Conservation (phyloP, 1,140 invertebrate genomes). For the Leptestheria dahalacensis region DNA sequence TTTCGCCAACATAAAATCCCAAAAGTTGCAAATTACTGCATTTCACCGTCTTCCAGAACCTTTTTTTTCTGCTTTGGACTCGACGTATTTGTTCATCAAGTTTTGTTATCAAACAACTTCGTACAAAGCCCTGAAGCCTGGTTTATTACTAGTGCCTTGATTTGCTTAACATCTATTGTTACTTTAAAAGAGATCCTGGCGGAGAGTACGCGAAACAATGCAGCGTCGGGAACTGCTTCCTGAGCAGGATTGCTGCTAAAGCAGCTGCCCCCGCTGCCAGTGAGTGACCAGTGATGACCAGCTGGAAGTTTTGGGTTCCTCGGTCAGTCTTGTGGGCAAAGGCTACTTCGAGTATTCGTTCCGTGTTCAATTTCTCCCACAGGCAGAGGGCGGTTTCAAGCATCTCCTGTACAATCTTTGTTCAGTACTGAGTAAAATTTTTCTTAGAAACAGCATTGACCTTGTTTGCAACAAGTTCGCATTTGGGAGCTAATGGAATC, state of each 20-base stretch:
- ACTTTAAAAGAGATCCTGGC: constrained; percentile 68
- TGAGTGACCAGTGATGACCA: constrained; percentile 73
- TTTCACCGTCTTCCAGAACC: no score
- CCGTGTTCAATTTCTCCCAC: constrained; percentile 55
- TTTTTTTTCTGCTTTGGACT: no score
- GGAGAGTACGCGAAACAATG: constrained; percentile 73
- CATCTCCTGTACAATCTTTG: constrained; percentile 67
- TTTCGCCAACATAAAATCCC: no score
- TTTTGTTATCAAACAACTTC: no score
- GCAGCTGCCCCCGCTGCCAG: constrained; percentile 73
- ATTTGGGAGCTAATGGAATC: no score
- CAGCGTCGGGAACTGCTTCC: constrained; percentile 56
- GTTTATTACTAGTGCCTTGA: no score
- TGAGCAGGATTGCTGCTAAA: constrained; percentile 65
- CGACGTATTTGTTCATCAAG: no score
- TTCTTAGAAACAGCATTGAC: no score
- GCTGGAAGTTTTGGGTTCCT: constrained; percentile 51
- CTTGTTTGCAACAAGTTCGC: no score
- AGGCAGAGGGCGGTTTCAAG: constrained; percentile 78
- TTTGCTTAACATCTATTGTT: constrained; percentile 8
- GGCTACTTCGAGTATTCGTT: constrained; percentile 58
- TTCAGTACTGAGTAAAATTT: no score
- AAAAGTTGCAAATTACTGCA: no score
- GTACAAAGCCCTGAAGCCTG: no score
- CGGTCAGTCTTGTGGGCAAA: constrained; percentile 43